These are phyloP conservation scores for Colius striatus DNA, from an alignment of 2,113 vertebrate species.

Conservation along the genomic window DNA sequence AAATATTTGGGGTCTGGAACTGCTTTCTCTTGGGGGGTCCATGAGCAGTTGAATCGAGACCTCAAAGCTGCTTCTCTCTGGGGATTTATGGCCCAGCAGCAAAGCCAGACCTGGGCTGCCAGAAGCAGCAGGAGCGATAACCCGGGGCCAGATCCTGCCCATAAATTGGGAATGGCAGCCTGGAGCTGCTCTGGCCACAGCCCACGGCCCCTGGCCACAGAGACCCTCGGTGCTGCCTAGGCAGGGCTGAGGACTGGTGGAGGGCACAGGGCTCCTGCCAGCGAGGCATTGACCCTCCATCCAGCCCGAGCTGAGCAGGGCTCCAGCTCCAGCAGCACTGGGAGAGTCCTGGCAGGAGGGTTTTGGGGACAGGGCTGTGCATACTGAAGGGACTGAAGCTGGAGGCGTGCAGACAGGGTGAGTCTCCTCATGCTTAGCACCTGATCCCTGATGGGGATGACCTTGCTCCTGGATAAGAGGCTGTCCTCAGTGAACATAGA, in stretches of 20 bases:
- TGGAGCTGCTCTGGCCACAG: neutral
- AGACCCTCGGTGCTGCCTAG: neutral
- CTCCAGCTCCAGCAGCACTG: neutral
- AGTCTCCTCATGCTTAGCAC: neutral
- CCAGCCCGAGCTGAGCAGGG: neutral
- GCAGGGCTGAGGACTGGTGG: neutral
- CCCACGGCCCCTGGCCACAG: accelerated
- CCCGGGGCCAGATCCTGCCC: neutral
- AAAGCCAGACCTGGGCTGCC: neutral
- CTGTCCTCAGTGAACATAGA: neutral
- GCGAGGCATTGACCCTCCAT: neutral
- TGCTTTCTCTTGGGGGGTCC: neutral
- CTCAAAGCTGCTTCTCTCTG: neutral
- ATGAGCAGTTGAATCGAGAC: neutral
- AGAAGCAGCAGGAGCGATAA: neutral
- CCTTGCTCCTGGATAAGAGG: conserved; percentile 55
- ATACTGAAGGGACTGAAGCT: neutral
- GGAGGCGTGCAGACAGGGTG: neutral
- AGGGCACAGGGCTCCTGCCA: neutral
- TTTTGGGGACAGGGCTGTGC: neutral
- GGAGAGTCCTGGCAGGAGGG: neutral
- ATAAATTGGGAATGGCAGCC: accelerated
- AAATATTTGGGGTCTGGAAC: neutral
- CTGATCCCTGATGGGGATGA: conserved; percentile 57
- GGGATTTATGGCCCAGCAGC: neutral